Percentiles rank a stretch among this genome's conserved stretches.
Conservation (phyloP, 2,797 vertebrate species). For the Rhinichthys osculus region DNA sequence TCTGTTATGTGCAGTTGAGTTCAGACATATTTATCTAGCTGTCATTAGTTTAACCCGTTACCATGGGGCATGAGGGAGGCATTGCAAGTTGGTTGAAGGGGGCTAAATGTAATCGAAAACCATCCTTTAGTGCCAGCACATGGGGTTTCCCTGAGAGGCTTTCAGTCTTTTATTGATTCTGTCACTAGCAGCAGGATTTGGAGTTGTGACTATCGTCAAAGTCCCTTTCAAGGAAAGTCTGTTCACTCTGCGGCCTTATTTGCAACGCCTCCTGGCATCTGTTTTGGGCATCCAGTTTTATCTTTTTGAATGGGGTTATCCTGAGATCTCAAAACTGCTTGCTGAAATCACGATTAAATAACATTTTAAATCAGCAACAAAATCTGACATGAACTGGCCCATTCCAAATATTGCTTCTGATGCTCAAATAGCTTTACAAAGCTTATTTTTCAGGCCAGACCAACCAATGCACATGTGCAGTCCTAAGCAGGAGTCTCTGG, state of each 20-base stretch:
- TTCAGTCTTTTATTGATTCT: background rate
- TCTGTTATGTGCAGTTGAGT: background rate
- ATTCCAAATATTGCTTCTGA: background rate
- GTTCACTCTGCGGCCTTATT: background rate
- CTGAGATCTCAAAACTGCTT: background rate
- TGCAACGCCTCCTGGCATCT: background rate
- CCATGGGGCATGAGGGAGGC: background rate
- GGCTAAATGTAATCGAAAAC: background rate
- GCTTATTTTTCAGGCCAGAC: background rate
- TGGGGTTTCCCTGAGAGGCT: background rate
- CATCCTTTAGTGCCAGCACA: background rate
- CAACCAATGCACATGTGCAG: too few relatives aligned
- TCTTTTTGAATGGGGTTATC: background rate
- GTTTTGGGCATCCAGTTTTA: background rate
- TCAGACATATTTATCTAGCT: background rate
- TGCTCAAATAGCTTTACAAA: background rate
- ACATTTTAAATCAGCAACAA: background rate
- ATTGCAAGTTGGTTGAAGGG: slow-evolving; percentile 5
- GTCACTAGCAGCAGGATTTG: background rate
- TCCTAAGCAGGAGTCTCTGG: background rate
- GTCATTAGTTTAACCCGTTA: background rate
- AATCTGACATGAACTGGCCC: background rate
- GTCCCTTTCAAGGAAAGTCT: background rate
- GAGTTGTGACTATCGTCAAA: background rate
- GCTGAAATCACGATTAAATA: background rate